Evolutionary conservation across 2,797 vertebrate species (phyloP), one percentile per base, ranked within the genome.

Genomic region (Spinus pinus): DNA sequence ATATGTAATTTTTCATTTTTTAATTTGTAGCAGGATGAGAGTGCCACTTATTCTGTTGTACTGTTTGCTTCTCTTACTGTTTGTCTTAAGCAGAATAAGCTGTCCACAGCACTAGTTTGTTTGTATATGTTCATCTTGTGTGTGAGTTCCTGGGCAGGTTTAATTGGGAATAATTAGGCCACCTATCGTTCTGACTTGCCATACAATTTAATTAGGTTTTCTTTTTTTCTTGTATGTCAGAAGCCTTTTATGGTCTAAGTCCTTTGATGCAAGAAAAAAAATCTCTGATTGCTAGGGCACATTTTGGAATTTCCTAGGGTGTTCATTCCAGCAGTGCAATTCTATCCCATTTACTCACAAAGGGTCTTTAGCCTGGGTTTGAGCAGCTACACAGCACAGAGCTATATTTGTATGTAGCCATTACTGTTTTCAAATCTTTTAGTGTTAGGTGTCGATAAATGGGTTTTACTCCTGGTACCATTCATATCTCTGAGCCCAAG

Each of bases 201-300:
- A 81, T 70, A 81, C 62, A 90, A 72, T 92, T 81, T 92, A 95
- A 86, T 88, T 88, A 88, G 73, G 23, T 81, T 94, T 95, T 81
- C 51, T 90, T 94, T 93, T 82, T 86, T 39, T 66, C 61, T 64
- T 62, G 14, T 83, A 23, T 30, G 11, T 81, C 72, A 93, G 82
- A 80, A 91, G n/a, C 46, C 57, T 94, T 94, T 93, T 86, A 62
- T 49, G 33, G 39, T 58, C 31, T 41, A 71, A 61, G n/a, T 56
- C 30, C 28, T 93, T 75, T 84, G 50, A 78, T 90, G 54, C 1
- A 16, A 88, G 49, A 81, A 83, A 73, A 81, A 49, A 62, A 51
- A 62, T 27, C 15, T 64, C 24, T 8, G 3, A 78, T 57, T 73
- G n/a, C 27, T 90, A 39, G 65, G 81, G 41, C 33, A 41, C 71